Base-by-base conservation (phyloP, 1,140 invertebrate species). In the Atopsyche davidsoni region DNA sequence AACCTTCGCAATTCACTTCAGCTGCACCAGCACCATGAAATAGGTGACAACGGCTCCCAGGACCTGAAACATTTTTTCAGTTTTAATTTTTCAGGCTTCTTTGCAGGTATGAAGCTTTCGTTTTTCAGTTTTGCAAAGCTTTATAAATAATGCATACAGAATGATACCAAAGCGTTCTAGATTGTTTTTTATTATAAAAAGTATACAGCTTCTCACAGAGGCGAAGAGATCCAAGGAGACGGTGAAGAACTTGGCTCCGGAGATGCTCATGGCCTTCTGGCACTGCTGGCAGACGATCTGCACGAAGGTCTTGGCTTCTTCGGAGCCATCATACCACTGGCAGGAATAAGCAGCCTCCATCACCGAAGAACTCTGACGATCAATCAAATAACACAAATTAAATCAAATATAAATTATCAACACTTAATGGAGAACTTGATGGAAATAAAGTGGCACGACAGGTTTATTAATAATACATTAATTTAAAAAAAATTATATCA, bases 241-340 rank as follows among this genome's bases (percentile, higher is more conserved):
- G 0, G 86, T 90, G 65, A 90, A 90, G 64, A 90, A 90, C 62
- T 89, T 90, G 0, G 87, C 86, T 45, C 87, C 87, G 2, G 87
- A 88, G 60, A 90, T 87, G 39, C 84, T 85, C 79, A 90, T 82
- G 0, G 87, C 83, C 63, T 89, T 89, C 66, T 90, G 87, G 68
- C 87, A 89, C 61, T 90, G 87, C 60, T 90, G 87, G 65, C 87
- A 89, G n/a, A 90, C 86, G 59, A 90, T 90, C 68, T 90, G 87
- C 1, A 90, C 86, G 64, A 90, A 90, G 14, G 87, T 89, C 62
- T 90, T 90, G 0, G 87, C 87, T 61, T 90, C 87, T 62, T 90
- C 87, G 0, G 86, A 89, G 2, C 87, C 87, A 58, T 89, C 86
- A 61, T 90, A 90, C 87, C 87, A 90, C 51, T 88, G 86, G 58